phyloP scores from a whole-genome alignment of 2,888 invertebrate species.

The Biston stratarius region DNA sequence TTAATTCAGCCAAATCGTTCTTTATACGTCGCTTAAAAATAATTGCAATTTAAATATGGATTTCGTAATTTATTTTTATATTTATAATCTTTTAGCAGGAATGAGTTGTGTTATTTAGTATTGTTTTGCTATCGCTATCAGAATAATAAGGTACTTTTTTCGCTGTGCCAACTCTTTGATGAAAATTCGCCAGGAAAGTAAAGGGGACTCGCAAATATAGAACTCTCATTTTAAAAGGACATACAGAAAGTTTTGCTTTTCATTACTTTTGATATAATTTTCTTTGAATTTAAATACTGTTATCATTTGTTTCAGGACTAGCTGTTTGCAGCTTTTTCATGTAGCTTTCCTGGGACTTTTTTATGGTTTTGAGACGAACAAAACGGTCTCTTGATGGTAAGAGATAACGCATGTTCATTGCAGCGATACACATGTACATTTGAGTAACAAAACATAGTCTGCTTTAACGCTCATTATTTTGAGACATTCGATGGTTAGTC shows the following conservation, averaged over 20 bases:
- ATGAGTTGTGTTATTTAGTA: neutral
- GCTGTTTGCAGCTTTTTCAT: neutral
- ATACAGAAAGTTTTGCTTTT: slow-evolving; percentile 10
- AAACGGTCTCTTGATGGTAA: no score
- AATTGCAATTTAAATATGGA: no score
- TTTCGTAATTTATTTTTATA: neutral
- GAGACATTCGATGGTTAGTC: no score
- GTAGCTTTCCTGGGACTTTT: no score
- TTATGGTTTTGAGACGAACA: no score
- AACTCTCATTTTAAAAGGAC: slow-evolving; percentile 24
- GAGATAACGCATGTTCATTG: no score
- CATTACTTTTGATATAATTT: neutral
- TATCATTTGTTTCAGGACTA: neutral
- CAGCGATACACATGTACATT: no score
- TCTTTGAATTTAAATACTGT: neutral
- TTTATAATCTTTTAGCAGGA: no score
- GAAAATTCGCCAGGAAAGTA: slow-evolving; percentile 30
- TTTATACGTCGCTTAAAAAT: no score
- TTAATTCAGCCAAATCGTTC: no score
- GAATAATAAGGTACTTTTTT: slow-evolving; percentile 33
- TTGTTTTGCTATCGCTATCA: slow-evolving; percentile 17
- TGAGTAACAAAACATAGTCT: no score
- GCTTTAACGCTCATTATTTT: no score
- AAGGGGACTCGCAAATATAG: slow-evolving; percentile 34
- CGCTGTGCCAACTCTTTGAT: slow-evolving; percentile 34